Conservation (phyloP, 2,113 vertebrate species). For the Rhinichthys klamathensis region DNA sequence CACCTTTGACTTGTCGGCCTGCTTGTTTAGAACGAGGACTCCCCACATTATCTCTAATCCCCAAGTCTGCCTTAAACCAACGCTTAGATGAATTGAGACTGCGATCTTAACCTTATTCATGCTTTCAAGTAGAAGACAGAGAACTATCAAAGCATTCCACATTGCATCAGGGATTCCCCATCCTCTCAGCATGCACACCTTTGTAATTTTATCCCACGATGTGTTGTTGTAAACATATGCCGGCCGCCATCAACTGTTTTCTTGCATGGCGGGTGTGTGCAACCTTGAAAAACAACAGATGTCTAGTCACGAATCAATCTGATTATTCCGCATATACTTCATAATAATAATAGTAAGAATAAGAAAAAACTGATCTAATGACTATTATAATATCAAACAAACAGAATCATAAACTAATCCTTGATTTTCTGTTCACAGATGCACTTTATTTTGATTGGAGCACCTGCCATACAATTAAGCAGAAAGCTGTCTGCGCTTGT, state of each 20-base stretch:
- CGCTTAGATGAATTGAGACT: slow-evolving; percentile 86
- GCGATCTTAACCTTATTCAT: slow-evolving; percentile 90
- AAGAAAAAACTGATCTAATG: not conserved
- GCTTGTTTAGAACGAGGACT: slow-evolving; percentile 86
- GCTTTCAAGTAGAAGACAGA: slow-evolving; percentile 71
- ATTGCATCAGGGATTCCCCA: slow-evolving; percentile 72
- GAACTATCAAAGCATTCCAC: slow-evolving; percentile 79
- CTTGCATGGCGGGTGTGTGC: slow-evolving; percentile 46
- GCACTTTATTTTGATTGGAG: slow-evolving; percentile 38
- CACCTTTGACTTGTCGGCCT: slow-evolving; percentile 80
- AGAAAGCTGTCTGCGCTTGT: slow-evolving; percentile 35
- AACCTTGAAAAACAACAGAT: slow-evolving; percentile 26
- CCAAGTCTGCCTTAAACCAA: slow-evolving; percentile 86
- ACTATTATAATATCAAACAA: slow-evolving; percentile 35
- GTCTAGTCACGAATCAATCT: slow-evolving; percentile 3
- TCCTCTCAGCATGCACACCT: slow-evolving; percentile 50
- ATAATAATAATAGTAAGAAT: not conserved
- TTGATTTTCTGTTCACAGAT: slow-evolving; percentile 8
- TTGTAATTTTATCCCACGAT: slow-evolving; percentile 51
- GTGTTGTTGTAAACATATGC: slow-evolving; percentile 39
- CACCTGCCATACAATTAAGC: slow-evolving; percentile 33
- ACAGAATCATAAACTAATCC: slow-evolving; percentile 21
- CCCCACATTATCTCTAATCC: slow-evolving; percentile 90
- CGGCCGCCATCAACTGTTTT: slow-evolving; percentile 47
- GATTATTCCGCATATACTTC: not conserved